Evolutionary conservation across 2,113 vertebrate genomes (phyloP).

Genomic region (Lota lota): DNA sequence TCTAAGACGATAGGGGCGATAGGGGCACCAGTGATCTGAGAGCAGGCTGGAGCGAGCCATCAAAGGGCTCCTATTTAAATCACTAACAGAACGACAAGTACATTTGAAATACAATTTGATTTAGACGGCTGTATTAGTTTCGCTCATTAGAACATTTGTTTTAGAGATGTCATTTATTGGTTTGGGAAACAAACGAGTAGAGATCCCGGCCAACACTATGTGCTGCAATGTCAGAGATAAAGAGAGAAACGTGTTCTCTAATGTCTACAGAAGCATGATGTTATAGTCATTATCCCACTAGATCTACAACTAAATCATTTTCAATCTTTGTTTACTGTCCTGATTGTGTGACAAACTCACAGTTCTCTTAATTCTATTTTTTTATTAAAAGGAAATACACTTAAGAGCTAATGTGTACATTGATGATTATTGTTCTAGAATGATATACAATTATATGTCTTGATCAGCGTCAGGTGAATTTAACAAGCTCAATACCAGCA

Average conservation of each 20-base stretch:
- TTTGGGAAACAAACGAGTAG: constrained; percentile 21
- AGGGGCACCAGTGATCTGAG: no score
- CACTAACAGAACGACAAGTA: constrained; percentile 8
- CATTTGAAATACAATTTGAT: constrained; percentile 13
- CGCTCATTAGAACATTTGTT: constrained; percentile 23
- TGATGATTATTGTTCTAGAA: background rate
- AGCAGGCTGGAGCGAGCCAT: background rate
- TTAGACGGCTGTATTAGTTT: constrained; percentile 29
- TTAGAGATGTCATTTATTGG: constrained; percentile 34
- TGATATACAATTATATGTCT: background rate
- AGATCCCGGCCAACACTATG: background rate
- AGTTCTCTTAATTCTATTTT: background rate
- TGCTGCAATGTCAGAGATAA: no score
- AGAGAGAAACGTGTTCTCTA: background rate
- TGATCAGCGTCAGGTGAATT: background rate
- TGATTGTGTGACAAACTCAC: background rate
- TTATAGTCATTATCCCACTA: background rate
- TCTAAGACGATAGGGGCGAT: no score
- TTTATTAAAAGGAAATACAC: background rate
- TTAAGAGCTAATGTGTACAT: constrained; percentile 5
- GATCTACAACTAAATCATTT: background rate
- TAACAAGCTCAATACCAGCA: background rate
- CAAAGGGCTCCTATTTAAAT: background rate
- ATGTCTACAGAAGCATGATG: background rate
- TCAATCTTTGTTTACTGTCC: background rate